Percentiles rank a stretch among this genome's conserved stretches.
These are phyloP conservation scores for Lamprotornis superbus DNA, from an alignment of 2,113 vertebrate species.

Conservation along the genomic window DNA sequence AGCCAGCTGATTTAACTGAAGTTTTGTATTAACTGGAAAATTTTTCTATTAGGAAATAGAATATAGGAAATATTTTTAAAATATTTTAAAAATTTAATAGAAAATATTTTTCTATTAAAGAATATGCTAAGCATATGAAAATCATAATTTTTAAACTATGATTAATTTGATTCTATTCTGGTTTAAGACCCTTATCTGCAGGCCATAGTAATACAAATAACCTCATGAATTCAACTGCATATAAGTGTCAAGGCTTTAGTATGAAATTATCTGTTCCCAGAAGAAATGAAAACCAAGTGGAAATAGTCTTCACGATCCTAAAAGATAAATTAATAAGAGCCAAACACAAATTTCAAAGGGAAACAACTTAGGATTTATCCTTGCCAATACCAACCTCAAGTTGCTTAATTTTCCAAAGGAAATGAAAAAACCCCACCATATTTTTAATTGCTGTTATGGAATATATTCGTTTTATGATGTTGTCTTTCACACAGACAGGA, in stretches of 20 bases:
- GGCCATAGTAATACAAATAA: not conserved
- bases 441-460: not conserved
- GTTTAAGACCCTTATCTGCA: not conserved
- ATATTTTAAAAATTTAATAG: no score
- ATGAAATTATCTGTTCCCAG: not conserved
- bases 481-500: not conserved
- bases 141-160: not conserved
- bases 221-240: not conserved
- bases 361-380: not conserved
- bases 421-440: fast-evolving
- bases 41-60: no score
- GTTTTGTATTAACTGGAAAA: not conserved
- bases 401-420: not conserved
- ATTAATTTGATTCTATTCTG: not conserved
- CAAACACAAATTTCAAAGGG: not conserved
- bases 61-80: no score
- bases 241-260: not conserved
- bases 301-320: not conserved
- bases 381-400: not conserved
- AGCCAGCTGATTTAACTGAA: not conserved
- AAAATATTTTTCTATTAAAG: not conserved
- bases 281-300: not conserved
- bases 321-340: not conserved
- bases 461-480: not conserved
- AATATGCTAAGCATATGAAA: not conserved